These are phyloP conservation scores for Synanthedon vespiformis DNA, from an alignment of 2,888 invertebrate genomes.

Conservation along the genomic window DNA sequence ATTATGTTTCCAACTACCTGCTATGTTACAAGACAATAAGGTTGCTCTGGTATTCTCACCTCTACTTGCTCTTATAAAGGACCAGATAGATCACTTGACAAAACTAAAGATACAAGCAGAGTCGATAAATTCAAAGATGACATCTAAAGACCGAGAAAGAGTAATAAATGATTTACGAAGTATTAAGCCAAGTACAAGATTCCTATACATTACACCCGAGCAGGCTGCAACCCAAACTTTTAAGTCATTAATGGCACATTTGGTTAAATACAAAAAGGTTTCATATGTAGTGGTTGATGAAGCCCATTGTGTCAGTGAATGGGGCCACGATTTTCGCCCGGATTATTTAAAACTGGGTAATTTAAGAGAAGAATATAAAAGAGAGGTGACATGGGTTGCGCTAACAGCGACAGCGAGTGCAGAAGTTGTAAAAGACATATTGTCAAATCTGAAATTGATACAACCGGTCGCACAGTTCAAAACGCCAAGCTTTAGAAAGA, in stretches of 20 bases:
- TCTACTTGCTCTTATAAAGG: conserved; percentile 94
- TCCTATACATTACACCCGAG: conserved; percentile 97
- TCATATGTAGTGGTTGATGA: conserved; percentile 96
- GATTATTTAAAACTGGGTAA: conserved; percentile 91
- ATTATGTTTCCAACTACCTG: conserved; percentile 96
- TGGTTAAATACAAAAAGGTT: conserved; percentile 81
- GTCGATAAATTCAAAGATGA: conserved; percentile 94
- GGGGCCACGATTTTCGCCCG: conserved; percentile 98
- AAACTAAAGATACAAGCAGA: conserved; percentile 84
- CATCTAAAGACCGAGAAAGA: conserved; percentile 78
- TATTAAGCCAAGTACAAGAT: conserved; percentile 79
- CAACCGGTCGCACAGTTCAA: conserved; percentile 81
- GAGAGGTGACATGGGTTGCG: conserved; percentile 84
- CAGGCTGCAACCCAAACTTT: conserved; percentile 87
- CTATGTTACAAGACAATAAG: conserved; percentile 81
- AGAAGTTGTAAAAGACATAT: conserved; percentile 86
- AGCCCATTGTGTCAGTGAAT: conserved; percentile 97
- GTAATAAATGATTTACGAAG: conserved; percentile 83
- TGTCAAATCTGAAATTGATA: conserved; percentile 76
- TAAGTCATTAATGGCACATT: conserved; percentile 74
- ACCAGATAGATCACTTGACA: conserved; percentile 91
- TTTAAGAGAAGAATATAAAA: conserved; percentile 66
- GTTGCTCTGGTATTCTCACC: conserved; percentile 97
- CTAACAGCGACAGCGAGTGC: conserved; percentile 93
- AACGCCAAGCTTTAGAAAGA: conserved; percentile 89